phyloP scores from a whole-genome alignment of 2,113 vertebrate genomes.

The Uropsilus gracilis region DNA sequence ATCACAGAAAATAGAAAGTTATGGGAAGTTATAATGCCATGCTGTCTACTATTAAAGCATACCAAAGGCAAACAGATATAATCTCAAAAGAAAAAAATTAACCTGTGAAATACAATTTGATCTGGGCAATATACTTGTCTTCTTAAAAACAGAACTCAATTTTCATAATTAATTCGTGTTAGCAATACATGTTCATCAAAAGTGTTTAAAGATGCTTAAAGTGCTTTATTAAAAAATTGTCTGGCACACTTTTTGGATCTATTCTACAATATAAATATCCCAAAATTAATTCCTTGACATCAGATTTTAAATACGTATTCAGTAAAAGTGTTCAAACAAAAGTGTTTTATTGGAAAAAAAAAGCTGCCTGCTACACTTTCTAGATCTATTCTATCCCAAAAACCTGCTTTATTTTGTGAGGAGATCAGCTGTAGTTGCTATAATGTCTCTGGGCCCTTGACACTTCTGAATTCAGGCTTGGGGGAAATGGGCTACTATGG shows the following conservation, averaged over 20 bases:
- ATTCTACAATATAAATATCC: too few species aligned
- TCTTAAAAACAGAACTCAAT: not conserved
- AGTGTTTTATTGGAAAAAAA: too few species aligned
- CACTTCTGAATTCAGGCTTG: not conserved
- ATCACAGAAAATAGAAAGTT: not conserved
- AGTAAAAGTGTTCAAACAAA: not conserved
- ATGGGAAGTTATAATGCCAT: not conserved
- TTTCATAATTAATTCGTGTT: not conserved
- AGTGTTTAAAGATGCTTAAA: too few species aligned
- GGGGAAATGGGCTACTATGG: not conserved
- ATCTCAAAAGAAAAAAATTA: not conserved
- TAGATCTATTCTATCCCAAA: not conserved
- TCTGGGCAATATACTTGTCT: not conserved
- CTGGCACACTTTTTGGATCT: too few species aligned
- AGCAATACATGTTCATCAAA: too few species aligned
- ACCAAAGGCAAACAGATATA: not conserved
- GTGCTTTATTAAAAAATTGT: too few species aligned
- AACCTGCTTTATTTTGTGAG: not conserved
- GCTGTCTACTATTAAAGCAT: not conserved
- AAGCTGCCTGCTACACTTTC: not conserved
- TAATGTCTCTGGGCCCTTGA: not conserved
- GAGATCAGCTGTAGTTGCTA: accelerated
- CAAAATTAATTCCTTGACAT: not conserved
- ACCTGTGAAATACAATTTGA: too few species aligned
- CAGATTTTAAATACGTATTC: not conserved